These are phyloP conservation scores for Schrankia costaestrigalis DNA, from an alignment of 2,888 invertebrate species.

Conservation along the genomic window DNA sequence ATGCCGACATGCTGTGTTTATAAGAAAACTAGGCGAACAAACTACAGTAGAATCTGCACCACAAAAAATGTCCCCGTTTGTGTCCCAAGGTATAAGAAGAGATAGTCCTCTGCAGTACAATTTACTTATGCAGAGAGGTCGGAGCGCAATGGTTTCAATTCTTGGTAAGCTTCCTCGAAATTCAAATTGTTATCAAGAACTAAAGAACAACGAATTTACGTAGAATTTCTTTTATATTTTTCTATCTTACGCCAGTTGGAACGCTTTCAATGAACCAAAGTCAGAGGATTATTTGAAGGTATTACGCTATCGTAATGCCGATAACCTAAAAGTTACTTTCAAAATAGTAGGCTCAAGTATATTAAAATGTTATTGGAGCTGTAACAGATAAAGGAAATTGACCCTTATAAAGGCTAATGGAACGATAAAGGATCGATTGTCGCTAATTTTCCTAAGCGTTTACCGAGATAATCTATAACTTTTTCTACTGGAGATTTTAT, in stretches of 20 bases:
- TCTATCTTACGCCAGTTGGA: conserved; percentile 12
- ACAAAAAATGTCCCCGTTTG: conserved; percentile 6
- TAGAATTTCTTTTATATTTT: conserved; percentile 9
- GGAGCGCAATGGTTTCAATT: conserved; percentile 4
- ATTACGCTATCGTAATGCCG: too few species aligned
- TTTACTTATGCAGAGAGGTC: conserved; percentile 6
- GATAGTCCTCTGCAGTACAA: conserved; percentile 6
- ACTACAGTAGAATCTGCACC: conserved; percentile 18
- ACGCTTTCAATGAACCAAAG: conserved; percentile 23
- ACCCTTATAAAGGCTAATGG: conserved; percentile 8
- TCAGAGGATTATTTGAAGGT: conserved; percentile 13
- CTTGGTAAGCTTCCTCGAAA: conserved; percentile 4
- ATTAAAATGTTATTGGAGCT: conserved; percentile 10
- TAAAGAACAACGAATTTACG: conserved; percentile 9
- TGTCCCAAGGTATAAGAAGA: conserved; percentile 17
- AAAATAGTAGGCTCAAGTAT: too few species aligned
- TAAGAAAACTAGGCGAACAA: conserved; percentile 16
- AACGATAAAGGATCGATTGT: too few species aligned
- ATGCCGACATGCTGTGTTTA: conserved; percentile 25
- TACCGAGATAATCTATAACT: too few species aligned
- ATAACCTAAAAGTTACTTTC: too few species aligned
- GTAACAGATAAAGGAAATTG: conserved; percentile 15
- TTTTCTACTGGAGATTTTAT: too few species aligned
- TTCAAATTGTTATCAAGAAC: conserved; percentile 7
- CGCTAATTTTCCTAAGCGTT: too few species aligned